Evolutionary conservation across 92 coral and sea anemone species (phyloP), one percentile per base, ranked within the genome.

Genomic region (Palythoa grandiflora): DNA sequence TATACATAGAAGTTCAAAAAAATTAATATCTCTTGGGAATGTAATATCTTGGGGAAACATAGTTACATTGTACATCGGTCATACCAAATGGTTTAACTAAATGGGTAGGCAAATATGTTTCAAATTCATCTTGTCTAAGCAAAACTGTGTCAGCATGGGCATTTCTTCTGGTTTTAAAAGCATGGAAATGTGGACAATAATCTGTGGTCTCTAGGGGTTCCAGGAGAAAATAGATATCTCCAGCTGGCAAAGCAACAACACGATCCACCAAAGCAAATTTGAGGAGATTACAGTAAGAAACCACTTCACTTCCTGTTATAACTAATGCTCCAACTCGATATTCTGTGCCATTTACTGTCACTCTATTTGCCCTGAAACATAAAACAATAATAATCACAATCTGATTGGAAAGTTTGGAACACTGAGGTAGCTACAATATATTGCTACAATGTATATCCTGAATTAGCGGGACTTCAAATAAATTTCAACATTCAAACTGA

Each of bases 61-160:
- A 6, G 19, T 12, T 59, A 59, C 66, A n/a, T 59, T 59, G 14
- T 9, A 59, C 47, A 40, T 40, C 47, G 47, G 47, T 40, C 47
- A 5, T 40, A 40, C 47, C 47, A 40, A 40, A 40, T 40, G 47
- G 47, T 40, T 40, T 40, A 40, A 40, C 47, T 40, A 40, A 40
- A 40, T 40, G 47, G 47, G 47, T 5, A 40, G 47, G 47, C 47
- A 40, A 40, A 40, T 40, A 40, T 5, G 5, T 40, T 40, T 40
- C 47, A 40, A 59, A 59, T 59, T 59, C 66, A 59, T 59, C 66
- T 59, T 59, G 66, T 59, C 66, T n/a, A 59, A 1, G 9, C 66
- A 59, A 59, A 59, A 59, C 9, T 59, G 66, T 59, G 66, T n/a
- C 66, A 59, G 66, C 66, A 59, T 59, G 66, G 14, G 66, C 66